Base-by-base conservation (phyloP, 2,888 invertebrate species). In the Acanthosepion lycidas region DNA sequence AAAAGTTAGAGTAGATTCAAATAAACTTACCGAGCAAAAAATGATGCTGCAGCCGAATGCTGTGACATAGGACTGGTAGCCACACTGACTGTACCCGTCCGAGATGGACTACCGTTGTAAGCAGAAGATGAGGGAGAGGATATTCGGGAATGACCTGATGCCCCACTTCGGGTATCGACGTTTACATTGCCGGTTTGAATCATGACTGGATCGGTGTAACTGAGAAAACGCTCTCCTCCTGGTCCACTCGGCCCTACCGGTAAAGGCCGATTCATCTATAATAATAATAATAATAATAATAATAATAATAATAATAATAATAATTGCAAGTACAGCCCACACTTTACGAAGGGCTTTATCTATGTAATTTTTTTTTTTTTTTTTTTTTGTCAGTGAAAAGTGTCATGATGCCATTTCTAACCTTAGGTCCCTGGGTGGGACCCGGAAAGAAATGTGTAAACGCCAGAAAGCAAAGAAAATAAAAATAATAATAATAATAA, bases 11-110 rank as follows among this genome's bases (percentile, higher is more conserved):
- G 42, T 42, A 42, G 2, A 42, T 42, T 42, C 42, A 42, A 42
- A 42, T 42, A 42, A 42, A 59, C 59, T 23, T 95, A 96, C 96
- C 96, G 96, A 95, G 96, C 96, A 95, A 96, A 96, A 95, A 96
- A 96, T 28, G 96, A 96, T 55, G 96, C 96, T n/a, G 96, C 96
- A 28, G 96, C 96, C 9, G 96, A 96, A 94, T 96, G 96, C n/a
- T 96, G 96, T 49, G 96, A 96, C 55, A 94, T 94, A 48, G 95
- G 95, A 91, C 95, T 95, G 94, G 96, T 95, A 5, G 96, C 93
- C 28, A 53, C 53, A 93, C 51, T 93, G 20, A 55, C 93, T 93
- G 55, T 92, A 26, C 23, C 26, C 23, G 20, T 48, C 20, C 42
- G 92, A 12, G 48, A 26, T 92, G 42, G 92, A 59, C 20, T 59